Percentiles rank a stretch among this genome's conserved stretches.
These are phyloP conservation scores for Vandiemenella viatica DNA, from an alignment of 2,888 invertebrate genomes.

Conservation along the genomic window DNA sequence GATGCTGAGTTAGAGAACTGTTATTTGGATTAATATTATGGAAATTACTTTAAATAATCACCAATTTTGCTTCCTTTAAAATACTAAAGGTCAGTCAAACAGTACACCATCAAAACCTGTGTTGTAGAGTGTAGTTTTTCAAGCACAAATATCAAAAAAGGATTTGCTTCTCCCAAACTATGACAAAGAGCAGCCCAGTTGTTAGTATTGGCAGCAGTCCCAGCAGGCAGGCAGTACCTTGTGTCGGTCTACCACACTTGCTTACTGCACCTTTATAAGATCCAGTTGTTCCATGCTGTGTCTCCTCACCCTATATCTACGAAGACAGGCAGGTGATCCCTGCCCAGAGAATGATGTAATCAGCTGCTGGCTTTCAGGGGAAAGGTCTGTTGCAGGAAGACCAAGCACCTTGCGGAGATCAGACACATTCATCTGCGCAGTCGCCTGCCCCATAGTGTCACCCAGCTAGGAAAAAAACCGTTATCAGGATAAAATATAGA, in stretches of 20 bases:
- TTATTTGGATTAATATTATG: too few species aligned
- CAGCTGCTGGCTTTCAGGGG: conserved; percentile 26
- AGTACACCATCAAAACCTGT: too few species aligned
- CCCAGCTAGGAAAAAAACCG: conserved; percentile 50
- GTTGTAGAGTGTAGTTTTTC: too few species aligned
- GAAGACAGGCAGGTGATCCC: conserved; percentile 21
- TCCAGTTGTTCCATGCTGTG: conserved; percentile 88
- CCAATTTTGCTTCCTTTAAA: too few species aligned
- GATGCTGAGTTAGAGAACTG: too few species aligned
- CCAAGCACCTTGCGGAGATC: conserved; percentile 76
- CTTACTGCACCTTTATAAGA: conserved; percentile 10
- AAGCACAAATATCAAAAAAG: too few species aligned
- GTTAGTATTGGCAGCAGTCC: not conserved
- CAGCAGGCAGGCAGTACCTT: not conserved
- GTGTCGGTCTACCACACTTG: not conserved
- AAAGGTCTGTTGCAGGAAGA: conserved; percentile 37
- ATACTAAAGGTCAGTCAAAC: too few species aligned
- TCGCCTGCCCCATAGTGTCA: conserved; percentile 82
- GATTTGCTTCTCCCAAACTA: too few species aligned
- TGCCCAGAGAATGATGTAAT: conserved; percentile 17
- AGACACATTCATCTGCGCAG: conserved; percentile 82
- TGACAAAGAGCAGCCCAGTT: too few species aligned
- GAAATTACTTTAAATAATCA: too few species aligned
- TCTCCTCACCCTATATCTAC: conserved; percentile 50
- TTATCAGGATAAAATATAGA: too few species aligned